These are phyloP conservation scores for Mermis nigrescens DNA, from an alignment of 2,888 invertebrate species.

Conservation along the genomic window DNA sequence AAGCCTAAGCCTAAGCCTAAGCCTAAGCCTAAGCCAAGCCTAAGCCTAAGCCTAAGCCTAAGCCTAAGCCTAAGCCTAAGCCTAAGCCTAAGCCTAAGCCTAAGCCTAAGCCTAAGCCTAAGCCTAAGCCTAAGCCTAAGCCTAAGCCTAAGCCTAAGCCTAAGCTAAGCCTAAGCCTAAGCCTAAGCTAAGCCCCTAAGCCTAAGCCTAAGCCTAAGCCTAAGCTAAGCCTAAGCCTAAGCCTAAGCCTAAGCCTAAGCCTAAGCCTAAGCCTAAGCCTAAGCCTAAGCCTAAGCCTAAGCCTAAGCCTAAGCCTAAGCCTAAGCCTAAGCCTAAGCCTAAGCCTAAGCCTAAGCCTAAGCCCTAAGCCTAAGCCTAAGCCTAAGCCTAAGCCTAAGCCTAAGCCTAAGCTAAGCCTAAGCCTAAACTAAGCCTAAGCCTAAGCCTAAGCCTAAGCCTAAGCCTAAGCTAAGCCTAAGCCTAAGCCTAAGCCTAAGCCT, in stretches of 20 bases:
- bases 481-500: neutral
- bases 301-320: conserved; percentile 1
- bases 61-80: conserved; percentile 4
- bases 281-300: conserved; percentile 5
- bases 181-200: neutral
- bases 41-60: neutral
- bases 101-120: conserved; percentile 6
- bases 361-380: conserved; percentile 4
- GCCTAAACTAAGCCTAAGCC: conserved; percentile 2
- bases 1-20: neutral
- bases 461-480: neutral
- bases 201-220: neutral
- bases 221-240: neutral
- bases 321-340: neutral
- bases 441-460: conserved; percentile 4
- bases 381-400: neutral
- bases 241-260: neutral
- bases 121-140: conserved; percentile 6
- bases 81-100: conserved; percentile 6
- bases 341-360: neutral
- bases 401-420: neutral
- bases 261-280: conserved; percentile 2
- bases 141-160: conserved; percentile 5
- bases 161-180: conserved; percentile 4
- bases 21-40: neutral